Evolutionary conservation across 1,140 invertebrate genomes (phyloP), one percentile per base, ranked within the genome.

Genomic region (Pseudomyrmex flavicornis): DNA sequence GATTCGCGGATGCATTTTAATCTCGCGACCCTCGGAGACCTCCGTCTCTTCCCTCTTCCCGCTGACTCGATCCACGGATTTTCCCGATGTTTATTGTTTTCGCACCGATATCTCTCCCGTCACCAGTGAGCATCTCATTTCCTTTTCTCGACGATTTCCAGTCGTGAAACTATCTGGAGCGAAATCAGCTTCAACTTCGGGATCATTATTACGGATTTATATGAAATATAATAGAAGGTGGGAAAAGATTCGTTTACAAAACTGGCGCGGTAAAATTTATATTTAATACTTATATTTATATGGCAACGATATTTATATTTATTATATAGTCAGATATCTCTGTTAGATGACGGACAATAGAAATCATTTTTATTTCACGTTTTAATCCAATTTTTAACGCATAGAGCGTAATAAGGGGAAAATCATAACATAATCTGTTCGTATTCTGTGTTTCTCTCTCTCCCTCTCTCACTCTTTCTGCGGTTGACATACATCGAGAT

Each of bases 1-100:
- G 52, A 62, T 75, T 80, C 70, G 83, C 75, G 86, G 72, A 79
- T 88, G 87, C 85, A 85, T 88, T 88, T 88, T 88, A 88, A 88
- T 88, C 72, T 76, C 72, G 20, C 54, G 63, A 15, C 35, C 59
- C 83, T 79, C 15, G 26, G 59, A 59, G 66, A 72, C 22, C 22
- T 56, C 69, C 20, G 20, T 9, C 62, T 26, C 35, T 35, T 35
- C 5, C 0, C 35, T 35, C 35, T 35, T 7, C 35, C 35, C 35
- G 66, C 20, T 59, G 66, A 80, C 46, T 63, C 70, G 48, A 65
- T 82, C 26, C 26, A 4, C 26, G 46, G 48, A 56, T 82, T 52
- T 82, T 62, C 46, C 12, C 46, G 48, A 56, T 82, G 61, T 82
- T 82, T 74, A 82, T 75, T 75, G 70, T 82, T 52, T 80, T 72